These are phyloP conservation scores for Dicyrtomina minuta DNA, from an alignment of 2,888 invertebrate species.

Conservation along the genomic window DNA sequence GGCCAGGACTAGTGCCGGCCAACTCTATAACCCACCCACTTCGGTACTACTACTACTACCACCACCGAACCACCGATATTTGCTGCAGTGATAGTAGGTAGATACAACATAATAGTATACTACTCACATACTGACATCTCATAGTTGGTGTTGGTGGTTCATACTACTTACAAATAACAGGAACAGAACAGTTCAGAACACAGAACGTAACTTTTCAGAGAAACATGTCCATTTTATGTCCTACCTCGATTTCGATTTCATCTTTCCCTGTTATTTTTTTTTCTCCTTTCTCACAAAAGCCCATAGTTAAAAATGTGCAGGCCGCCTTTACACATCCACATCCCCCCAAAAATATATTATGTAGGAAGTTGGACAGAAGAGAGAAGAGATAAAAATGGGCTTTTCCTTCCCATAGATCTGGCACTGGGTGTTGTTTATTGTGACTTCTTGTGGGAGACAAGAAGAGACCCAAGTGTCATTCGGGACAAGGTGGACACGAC, in stretches of 20 bases:
- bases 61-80: too few species aligned
- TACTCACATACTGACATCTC: too few species aligned
- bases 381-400: not conserved
- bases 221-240: too few species aligned
- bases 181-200: too few species aligned
- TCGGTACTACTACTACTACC: too few species aligned
- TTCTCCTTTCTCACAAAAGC: not conserved
- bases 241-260: not conserved
- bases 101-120: too few species aligned
- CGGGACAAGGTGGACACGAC: conserved; percentile 21
- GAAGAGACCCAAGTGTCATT: conserved; percentile 18
- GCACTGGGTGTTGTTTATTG: conserved; percentile 36
- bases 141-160: too few species aligned
- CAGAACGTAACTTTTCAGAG: too few species aligned
- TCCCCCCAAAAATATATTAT: not conserved
- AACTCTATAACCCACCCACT: too few species aligned
- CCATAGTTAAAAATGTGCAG: not conserved
- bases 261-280: not conserved
- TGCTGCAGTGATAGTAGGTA: too few species aligned
- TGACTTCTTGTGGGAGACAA: conserved; percentile 36
- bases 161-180: too few species aligned
- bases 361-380: not conserved
- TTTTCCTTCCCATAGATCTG: conserved; percentile 6
- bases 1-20: not conserved
- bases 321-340: not conserved